These are phyloP conservation scores for Cryptomyrus ogoouensis DNA, from an alignment of 2,113 vertebrate species.

Conservation along the genomic window DNA sequence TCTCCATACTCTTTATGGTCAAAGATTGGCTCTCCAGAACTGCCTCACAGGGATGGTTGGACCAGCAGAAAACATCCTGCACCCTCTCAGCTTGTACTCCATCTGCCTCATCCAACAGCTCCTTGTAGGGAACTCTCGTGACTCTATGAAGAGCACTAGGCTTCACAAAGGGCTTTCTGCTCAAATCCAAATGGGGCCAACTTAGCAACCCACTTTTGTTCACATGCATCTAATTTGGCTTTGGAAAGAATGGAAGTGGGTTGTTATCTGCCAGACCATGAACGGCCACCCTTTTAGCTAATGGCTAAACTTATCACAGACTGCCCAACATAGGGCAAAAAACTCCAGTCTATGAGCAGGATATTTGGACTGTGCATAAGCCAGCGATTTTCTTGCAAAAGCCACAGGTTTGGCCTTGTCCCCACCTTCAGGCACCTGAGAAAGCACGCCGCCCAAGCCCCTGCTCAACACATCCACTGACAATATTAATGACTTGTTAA, in stretches of 20 bases:
- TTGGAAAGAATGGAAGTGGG: background rate
- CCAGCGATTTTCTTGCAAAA: background rate
- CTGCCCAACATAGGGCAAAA: background rate
- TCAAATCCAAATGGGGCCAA: background rate
- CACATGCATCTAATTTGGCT: background rate
- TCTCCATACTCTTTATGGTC: background rate
- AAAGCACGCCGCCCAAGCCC: background rate
- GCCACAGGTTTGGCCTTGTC: background rate
- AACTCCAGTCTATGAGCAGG: background rate
- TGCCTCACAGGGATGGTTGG: background rate
- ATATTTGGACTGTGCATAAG: background rate
- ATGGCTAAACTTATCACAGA: background rate
- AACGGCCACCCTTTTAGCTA: too few species aligned
- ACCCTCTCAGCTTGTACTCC: background rate
- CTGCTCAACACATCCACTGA: background rate
- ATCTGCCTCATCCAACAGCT: conserved; percentile 18
- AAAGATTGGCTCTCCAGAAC: background rate
- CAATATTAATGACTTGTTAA: background rate
- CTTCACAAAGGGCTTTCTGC: conserved; percentile 18
- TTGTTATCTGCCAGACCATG: too few species aligned
- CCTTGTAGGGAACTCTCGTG: conserved; percentile 17
- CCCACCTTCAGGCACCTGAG: background rate
- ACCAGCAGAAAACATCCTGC: conserved; percentile 16
- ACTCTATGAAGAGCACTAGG: conserved; percentile 6
- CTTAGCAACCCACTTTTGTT: background rate